phyloP scores from a whole-genome alignment of 2,888 invertebrate species.

The Ichneumon xanthorius region DNA sequence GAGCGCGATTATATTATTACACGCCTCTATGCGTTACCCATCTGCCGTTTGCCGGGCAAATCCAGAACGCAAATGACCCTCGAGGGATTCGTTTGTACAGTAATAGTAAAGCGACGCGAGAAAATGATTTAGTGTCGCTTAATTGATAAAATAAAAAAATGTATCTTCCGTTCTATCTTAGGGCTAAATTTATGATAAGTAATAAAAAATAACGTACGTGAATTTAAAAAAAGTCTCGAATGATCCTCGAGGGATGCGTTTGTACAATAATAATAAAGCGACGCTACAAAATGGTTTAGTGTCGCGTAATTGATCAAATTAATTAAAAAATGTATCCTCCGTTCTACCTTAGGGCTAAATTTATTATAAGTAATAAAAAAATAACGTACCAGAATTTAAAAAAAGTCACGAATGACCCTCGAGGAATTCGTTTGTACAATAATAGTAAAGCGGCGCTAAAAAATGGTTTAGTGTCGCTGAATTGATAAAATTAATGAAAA shows the following conservation, averaged over 20 bases:
- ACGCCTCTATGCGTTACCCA: slow-evolving; percentile 38
- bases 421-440: background rate
- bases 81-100: background rate
- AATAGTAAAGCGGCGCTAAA: background rate
- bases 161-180: too few relatives aligned
- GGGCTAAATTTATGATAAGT: background rate
- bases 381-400: too few relatives aligned
- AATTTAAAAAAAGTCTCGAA: background rate
- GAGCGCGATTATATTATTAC: slow-evolving; percentile 34
- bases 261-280: background rate
- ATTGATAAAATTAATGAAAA: background rate
- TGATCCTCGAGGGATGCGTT: background rate
- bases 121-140: background rate
- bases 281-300: background rate
- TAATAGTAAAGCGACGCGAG: background rate
- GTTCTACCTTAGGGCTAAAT: too few relatives aligned
- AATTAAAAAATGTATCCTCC: background rate
- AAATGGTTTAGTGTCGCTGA: background rate
- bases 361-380: too few relatives aligned
- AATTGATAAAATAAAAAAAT: background rate
- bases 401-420: background rate
- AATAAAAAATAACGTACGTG: too few relatives aligned
- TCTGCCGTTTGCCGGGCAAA: slow-evolving; percentile 30
- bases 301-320: background rate
- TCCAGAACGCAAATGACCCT: slow-evolving; percentile 35